These are phyloP conservation scores for Pipistrellus pygmaeus DNA, from an alignment of 2,797 vertebrate species.

Conservation along the genomic window DNA sequence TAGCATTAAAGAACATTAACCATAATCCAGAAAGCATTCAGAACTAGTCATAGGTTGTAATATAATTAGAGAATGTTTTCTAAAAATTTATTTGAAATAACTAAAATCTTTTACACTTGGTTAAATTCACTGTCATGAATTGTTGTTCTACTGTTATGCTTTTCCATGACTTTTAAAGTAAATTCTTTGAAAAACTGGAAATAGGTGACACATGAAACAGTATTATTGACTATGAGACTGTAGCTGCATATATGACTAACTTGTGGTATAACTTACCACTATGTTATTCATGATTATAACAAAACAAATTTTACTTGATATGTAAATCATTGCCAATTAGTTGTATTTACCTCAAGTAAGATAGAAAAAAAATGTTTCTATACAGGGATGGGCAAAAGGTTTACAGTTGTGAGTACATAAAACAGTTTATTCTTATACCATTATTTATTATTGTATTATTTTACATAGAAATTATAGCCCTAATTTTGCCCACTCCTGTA, in stretches of 20 bases:
- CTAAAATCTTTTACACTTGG: not conserved
- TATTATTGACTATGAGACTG: not conserved
- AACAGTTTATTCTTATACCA: not conserved
- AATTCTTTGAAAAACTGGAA: slow-evolving; percentile 43
- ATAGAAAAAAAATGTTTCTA: not conserved
- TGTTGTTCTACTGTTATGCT: not conserved
- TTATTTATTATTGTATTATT: not conserved
- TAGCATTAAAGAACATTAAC: not conserved
- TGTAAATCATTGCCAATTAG: not conserved
- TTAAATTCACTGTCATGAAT: not conserved
- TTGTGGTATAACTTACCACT: not conserved
- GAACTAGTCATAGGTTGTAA: not conserved
- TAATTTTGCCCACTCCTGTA: not conserved
- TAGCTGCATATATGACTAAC: not conserved
- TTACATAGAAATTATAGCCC: not conserved
- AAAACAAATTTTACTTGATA: slow-evolving; percentile 27
- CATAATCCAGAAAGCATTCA: not conserved
- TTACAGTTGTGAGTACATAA: not conserved
- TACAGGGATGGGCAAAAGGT: not conserved
- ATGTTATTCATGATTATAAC: not conserved
- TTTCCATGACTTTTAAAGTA: not conserved
- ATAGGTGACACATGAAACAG: not conserved
- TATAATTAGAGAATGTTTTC: slow-evolving; percentile 22
- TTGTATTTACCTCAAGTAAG: not conserved
- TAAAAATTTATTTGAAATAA: slow-evolving; percentile 56